phyloP scores from a whole-genome alignment of 2,888 invertebrate genomes.

The Julus scanicus region DNA sequence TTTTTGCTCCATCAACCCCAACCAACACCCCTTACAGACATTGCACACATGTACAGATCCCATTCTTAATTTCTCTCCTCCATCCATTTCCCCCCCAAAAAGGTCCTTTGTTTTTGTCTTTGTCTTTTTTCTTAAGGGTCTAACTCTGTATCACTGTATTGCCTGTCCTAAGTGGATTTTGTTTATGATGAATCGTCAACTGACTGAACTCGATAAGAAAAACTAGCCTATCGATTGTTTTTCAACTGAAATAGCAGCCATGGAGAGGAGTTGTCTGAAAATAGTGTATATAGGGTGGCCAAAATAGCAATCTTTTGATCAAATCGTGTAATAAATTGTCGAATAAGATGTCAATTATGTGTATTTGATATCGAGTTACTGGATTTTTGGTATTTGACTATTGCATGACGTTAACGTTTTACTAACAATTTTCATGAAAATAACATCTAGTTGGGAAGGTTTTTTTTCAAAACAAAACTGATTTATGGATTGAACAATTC shows the following conservation, averaged over 20 bases:
- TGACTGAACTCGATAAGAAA: constrained; percentile 22
- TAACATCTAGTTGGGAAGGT: too few species aligned
- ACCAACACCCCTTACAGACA: neutral
- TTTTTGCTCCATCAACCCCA: neutral
- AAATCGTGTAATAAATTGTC: too few species aligned
- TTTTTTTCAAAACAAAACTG: too few species aligned
- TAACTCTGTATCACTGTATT: constrained; percentile 3
- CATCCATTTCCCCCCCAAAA: neutral
- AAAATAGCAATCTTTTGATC: too few species aligned
- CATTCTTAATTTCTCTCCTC: neutral
- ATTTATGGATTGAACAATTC: too few species aligned
- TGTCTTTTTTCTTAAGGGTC: neutral
- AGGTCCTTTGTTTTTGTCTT: neutral
- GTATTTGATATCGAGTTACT: too few species aligned
- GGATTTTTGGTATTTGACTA: too few species aligned
- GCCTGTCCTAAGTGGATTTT: constrained; percentile 15
- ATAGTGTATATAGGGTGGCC: too few species aligned
- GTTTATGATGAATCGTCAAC: constrained; percentile 22
- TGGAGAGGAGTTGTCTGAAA: too few species aligned
- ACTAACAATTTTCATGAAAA: too few species aligned
- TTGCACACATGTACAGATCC: neutral
- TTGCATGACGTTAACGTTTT: too few species aligned
- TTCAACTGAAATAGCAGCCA: neutral
- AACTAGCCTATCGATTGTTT: neutral
- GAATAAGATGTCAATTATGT: too few species aligned